Evolutionary conservation across 1,140 invertebrate species (phyloP), one percentile per base, ranked within the genome.

Genomic region (Drosophila insularis): DNA sequence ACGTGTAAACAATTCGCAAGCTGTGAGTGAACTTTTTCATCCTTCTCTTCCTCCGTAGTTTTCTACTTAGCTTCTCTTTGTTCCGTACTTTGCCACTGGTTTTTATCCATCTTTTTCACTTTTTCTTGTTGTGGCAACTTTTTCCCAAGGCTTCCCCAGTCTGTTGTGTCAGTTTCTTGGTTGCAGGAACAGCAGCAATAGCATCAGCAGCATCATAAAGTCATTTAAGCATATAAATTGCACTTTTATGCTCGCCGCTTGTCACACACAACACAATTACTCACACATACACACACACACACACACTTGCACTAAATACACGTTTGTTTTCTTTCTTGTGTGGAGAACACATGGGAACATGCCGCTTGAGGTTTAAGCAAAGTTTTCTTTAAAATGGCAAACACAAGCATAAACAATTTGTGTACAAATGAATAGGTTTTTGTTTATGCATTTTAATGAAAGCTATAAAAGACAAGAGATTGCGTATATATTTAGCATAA

Each of bases 211-310:
- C 72, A 89, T 89, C 84, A 87, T 87, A 87, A 87, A 87, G 84
- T 87, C 84, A 87, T 89, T 89, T 89, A 71, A 87, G 84, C 84
- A 89, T 89, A 87, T 84, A 87, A 87, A 87, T 87, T 87, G 84
- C 84, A 87, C 80, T 87, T 87, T 87, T 84, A 78, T 89, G 66
- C 73, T 74, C 62, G 56, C 65, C 67, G 66, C 71, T 71, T 79
- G 80, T 78, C 76, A 61, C 72, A 64, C 68, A 79, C 43, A 69
- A 86, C 75, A 76, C 81, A 86, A 86, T 86, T 86, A 86, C 78
- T 71, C 70, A 53, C 46, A 21, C 46, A 21, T 19, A 53, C 46
- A 55, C 23, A 21, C 46, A 21, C 46, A 53, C 46, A 55, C 23
- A 56, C 27, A 58, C 31, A 35, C 31, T 13, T 5, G n/a, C 53